Base-by-base conservation (phyloP, 2,797 vertebrate genomes). In the Aythya fuligula region DNA sequence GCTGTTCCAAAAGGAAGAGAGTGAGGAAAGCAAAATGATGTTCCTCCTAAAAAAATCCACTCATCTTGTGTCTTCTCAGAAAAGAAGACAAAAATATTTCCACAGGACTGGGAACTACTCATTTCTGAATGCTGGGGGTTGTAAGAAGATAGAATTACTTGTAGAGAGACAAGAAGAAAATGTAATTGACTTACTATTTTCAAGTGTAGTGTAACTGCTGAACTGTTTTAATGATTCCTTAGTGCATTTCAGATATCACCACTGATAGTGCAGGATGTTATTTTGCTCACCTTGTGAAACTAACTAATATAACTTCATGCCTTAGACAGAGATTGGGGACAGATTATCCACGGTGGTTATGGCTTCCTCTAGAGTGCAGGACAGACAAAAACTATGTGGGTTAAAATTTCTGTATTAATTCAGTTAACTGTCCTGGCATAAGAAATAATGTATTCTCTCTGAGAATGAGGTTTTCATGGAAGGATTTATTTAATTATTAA, bases 171-270 rank as follows among this genome's bases (percentile, higher is more conserved):
- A 51, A 51, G 49, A 51, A 60, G 18, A 3, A 18, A 36, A 8
- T 58, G 36, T 19, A 86, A 92, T 7, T 72, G 25, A 65, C 38
- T 85, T 56, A 16, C 57, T 67, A 58, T 78, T 91, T 89, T 88
- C 54, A 94, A 84, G 70, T 69, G 32, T 6, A 21, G 47, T 34
- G 13, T 66, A 69, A 70, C n/a, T 56, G 5, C 51, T 86, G 32
- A 75, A 20, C 4, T 86, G 13, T 78, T 92, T 75, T 78, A 91
- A 90, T 71, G 28, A 81, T 60, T 88, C 18, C 28, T 66, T 75
- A 84, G 86, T 70, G 11, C 13, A 39, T 86, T 90, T 90, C 41
- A 70, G 30, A 57, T 64, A 45, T 51, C 66, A 84, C 20, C 18
- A 62, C 45, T 72, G 5, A 49, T 72, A 72, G 27, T 51, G 38